These are phyloP conservation scores for Mastacembelus armatus DNA, from an alignment of 2,797 vertebrate species.

Conservation along the genomic window DNA sequence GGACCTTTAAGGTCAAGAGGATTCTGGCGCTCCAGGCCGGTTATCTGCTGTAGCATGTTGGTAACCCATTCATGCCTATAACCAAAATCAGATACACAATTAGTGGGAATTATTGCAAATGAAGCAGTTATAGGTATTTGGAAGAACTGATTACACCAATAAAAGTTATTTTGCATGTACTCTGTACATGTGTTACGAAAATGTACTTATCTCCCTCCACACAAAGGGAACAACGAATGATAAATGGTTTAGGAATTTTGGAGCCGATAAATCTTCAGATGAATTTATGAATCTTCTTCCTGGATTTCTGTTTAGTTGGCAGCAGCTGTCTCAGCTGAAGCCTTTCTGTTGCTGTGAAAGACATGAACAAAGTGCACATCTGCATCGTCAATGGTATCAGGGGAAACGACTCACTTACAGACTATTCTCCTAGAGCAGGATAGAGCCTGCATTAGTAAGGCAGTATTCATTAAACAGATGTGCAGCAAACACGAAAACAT, in stretches of 20 bases:
- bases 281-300: not conserved
- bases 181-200: not conserved
- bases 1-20: too few species aligned
- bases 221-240: too few species aligned
- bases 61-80: not conserved
- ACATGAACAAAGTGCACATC: conserved; percentile 32
- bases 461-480: conserved; percentile 6
- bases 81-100: not conserved
- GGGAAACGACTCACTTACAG: not conserved
- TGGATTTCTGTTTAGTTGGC: not conserved
- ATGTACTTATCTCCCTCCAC: too few species aligned
- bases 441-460: not conserved
- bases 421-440: conserved; percentile 2
- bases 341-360: conserved; percentile 16
- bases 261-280: not conserved
- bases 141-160: not conserved
- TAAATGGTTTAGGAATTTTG: too few species aligned
- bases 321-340: conserved; percentile 30
- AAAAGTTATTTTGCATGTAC: not conserved
- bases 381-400: conserved; percentile 9
- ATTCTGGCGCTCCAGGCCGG: too few species aligned
- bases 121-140: too few species aligned
- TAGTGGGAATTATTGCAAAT: too few species aligned
- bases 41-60: too few species aligned
- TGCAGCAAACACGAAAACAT: not conserved